Evolutionary conservation across 2,888 invertebrate genomes (phyloP).

Genomic region (Osmoderma eremita): DNA sequence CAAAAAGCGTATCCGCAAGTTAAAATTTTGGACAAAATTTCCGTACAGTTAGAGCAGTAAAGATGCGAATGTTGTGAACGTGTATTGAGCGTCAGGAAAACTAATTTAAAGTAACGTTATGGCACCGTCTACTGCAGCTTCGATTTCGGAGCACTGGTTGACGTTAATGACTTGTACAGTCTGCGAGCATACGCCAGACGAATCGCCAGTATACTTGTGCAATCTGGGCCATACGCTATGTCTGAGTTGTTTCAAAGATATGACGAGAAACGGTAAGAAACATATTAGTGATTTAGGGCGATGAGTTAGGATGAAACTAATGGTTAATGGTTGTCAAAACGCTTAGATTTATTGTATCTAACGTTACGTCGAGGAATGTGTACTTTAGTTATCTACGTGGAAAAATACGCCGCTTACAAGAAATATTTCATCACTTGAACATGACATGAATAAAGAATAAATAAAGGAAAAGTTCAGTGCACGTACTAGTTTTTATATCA

Average conservation of each 20-base stretch:
- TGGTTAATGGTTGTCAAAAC: no score
- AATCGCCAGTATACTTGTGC: slow-evolving; percentile 57
- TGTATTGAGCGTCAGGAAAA: slow-evolving; percentile 6
- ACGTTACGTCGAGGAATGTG: no score
- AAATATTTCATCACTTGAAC: no score
- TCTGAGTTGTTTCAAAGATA: slow-evolving; percentile 54
- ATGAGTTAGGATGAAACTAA: no score
- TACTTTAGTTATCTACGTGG: no score
- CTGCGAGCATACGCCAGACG: slow-evolving; percentile 56
- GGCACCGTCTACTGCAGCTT: slow-evolving; percentile 38
- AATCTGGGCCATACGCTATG: slow-evolving; percentile 57
- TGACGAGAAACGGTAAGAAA: slow-evolving; percentile 53
- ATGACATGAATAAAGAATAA: no score
- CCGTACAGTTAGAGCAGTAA: slow-evolving; percentile 38
- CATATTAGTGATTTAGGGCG: no score
- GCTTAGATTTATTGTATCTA: no score
- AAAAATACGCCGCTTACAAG: no score
- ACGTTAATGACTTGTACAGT: slow-evolving; percentile 56
- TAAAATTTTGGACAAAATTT: slow-evolving; percentile 42
- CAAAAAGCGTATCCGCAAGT: slow-evolving; percentile 30
- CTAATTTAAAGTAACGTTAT: slow-evolving; percentile 10
- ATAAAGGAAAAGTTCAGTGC: no score
- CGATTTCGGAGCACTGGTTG: slow-evolving; percentile 52
- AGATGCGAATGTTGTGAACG: slow-evolving; percentile 28
- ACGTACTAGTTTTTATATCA: no score